Evolutionary conservation across 1,140 invertebrate genomes (phyloP), one percentile per base, ranked within the genome.

Genomic region (Delia radicum): DNA sequence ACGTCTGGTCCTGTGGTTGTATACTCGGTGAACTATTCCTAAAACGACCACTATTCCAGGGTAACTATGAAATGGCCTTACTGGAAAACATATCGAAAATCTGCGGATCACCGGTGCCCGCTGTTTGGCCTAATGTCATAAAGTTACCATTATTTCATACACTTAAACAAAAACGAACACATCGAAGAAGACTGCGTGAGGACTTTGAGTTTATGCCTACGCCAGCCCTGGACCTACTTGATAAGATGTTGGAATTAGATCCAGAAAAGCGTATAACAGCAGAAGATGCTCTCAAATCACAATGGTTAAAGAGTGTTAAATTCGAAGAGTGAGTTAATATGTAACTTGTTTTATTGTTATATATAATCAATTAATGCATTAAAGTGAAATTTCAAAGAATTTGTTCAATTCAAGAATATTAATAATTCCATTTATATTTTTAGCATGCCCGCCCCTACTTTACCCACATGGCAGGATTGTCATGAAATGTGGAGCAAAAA

Each of bases 1-100:
- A 99, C 88, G 95, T 99, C 15, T 99, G 98, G 98, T 99, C 97
- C 82, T 98, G 97, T 87, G 98, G 98, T 27, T 99, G 98, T 86
- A 99, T 99, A 81, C 89, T 99, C 29, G 98, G 97, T 2, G 98
- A 99, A 89, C 88, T 99, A 33, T 99, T 99, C 87, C 91, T 92
- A 3, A 98, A 97, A 82, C 95, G 96, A 81, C 98, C 98, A 5
- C 90, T 99, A 29, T 99, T 99, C 87, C 87, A 95, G 92, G 97
- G 96, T 1, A 97, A 95, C 85, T 90, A 93, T 55, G 98, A 99
- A 88, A 91, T 97, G 89, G 91, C 93, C 83, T 98, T 99, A 85
- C 85, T 99, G 63, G 98, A 99, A 85, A 91, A 94, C 80, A 99
- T 99, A 81, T 96, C 96, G 1, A 90, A 93, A 76, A 90, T 97